Evolutionary conservation across 2,797 vertebrate species (phyloP).

Genomic region (Macropus fuliginosus): DNA sequence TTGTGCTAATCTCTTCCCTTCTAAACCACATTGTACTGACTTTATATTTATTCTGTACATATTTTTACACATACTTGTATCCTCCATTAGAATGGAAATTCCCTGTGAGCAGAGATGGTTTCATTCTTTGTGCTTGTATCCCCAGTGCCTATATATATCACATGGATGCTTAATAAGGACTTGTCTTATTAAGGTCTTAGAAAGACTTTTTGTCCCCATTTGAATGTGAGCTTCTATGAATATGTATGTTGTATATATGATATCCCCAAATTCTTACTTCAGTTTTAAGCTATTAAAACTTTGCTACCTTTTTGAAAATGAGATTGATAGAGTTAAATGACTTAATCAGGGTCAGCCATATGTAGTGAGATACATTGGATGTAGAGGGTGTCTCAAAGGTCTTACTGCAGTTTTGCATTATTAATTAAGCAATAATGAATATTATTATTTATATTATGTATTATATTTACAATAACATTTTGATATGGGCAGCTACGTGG

Average conservation of each 20-base stretch:
- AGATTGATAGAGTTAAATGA: neutral
- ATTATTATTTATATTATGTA: neutral
- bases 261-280: neutral
- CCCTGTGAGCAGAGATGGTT: neutral
- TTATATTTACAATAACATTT: neutral
- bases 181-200: neutral
- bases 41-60: neutral
- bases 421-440: neutral
- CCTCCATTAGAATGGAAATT: neutral
- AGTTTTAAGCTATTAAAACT: neutral
- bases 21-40: neutral
- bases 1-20: neutral
- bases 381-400: neutral
- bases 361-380: neutral
- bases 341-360: neutral
- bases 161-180: neutral
- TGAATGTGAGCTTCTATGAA: neutral
- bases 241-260: neutral
- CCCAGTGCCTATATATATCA: neutral
- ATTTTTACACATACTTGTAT: neutral
- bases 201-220: neutral
- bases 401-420: neutral
- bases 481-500: neutral
- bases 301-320: neutral
- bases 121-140: neutral